phyloP scores from a whole-genome alignment of 2,888 invertebrate genomes.

The Hermaeophaga mercurialis region DNA sequence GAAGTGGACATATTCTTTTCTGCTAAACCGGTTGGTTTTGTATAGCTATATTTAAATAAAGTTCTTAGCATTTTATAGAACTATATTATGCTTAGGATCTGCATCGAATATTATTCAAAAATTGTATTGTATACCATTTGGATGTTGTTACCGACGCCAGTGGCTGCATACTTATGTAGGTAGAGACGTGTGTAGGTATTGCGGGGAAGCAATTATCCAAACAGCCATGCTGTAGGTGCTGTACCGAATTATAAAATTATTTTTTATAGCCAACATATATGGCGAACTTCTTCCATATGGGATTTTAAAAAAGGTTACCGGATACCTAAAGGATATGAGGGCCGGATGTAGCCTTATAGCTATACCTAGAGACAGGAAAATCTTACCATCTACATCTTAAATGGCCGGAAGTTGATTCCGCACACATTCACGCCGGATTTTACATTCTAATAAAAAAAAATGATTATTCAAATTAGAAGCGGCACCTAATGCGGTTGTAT shows the following conservation, averaged over 20 bases:
- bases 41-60: no score
- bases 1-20: no score
- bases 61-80: no score
- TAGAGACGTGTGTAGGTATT: neutral
- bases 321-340: slow-evolving; percentile 37
- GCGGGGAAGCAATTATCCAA: slow-evolving; percentile 5
- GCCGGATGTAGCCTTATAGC: slow-evolving; percentile 41
- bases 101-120: no score
- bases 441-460: slow-evolving; percentile 24
- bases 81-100: no score
- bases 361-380: slow-evolving; percentile 36
- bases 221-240: neutral
- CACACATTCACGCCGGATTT: slow-evolving; percentile 24
- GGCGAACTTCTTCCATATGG: slow-evolving; percentile 22
- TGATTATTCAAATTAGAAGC: slow-evolving; percentile 19
- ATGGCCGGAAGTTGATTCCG: slow-evolving; percentile 38
- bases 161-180: neutral
- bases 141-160: no score
- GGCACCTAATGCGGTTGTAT: slow-evolving; percentile 5
- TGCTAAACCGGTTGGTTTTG: no score
- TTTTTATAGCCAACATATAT: slow-evolving; percentile 16
- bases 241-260: slow-evolving; percentile 11
- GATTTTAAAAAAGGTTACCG: slow-evolving; percentile 23
- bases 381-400: slow-evolving; percentile 38
- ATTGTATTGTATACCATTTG: no score